A percentile compares a stretch with the other conserved stretches of the same genome.
These are phyloP conservation scores for Ageneiosus marmoratus DNA, from an alignment of 2,113 vertebrate genomes.

Conservation along the genomic window DNA sequence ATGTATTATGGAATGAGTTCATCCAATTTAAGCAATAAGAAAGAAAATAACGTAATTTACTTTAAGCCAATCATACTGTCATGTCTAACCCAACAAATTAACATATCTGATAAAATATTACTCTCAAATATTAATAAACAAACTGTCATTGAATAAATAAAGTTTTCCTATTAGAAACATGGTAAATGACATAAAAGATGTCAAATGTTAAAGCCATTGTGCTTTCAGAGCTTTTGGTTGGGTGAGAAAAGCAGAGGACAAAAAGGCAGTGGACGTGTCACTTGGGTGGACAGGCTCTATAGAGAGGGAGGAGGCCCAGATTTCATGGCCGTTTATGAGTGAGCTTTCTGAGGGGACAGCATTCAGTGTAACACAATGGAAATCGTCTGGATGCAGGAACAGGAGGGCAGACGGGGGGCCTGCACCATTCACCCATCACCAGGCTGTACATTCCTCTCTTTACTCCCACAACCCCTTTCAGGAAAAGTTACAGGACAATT, in stretches of 20 bases:
- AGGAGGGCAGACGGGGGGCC: slow-evolving; percentile 66
- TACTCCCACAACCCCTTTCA: slow-evolving; percentile 78
- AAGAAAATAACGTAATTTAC: neutral
- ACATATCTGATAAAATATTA: neutral
- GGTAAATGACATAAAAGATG: slow-evolving; percentile 4
- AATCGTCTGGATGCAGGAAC: slow-evolving; percentile 71
- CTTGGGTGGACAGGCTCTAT: slow-evolving; percentile 61
- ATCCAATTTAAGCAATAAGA: neutral
- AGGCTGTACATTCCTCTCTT: slow-evolving; percentile 75
- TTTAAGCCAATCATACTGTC: neutral
- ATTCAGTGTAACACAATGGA: slow-evolving; percentile 71
- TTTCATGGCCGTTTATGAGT: slow-evolving; percentile 73
- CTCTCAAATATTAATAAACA: neutral
- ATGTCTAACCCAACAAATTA: neutral
- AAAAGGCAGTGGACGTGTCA: slow-evolving; percentile 66
- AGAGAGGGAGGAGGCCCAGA: slow-evolving; percentile 63
- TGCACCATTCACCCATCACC: slow-evolving; percentile 77
- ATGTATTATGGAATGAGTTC: neutral
- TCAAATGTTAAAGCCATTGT: slow-evolving; percentile 26
- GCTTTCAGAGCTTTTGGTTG: slow-evolving; percentile 29
- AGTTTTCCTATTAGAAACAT: slow-evolving; percentile 19
- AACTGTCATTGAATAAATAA: slow-evolving; percentile 16
- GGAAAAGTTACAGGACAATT: slow-evolving; percentile 84
- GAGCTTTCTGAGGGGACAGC: slow-evolving; percentile 66
- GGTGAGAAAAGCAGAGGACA: slow-evolving; percentile 58